Evolutionary conservation across 2,888 invertebrate genomes (phyloP), one percentile per base, ranked within the genome.

Genomic region (Ischnus inquisitorius): DNA sequence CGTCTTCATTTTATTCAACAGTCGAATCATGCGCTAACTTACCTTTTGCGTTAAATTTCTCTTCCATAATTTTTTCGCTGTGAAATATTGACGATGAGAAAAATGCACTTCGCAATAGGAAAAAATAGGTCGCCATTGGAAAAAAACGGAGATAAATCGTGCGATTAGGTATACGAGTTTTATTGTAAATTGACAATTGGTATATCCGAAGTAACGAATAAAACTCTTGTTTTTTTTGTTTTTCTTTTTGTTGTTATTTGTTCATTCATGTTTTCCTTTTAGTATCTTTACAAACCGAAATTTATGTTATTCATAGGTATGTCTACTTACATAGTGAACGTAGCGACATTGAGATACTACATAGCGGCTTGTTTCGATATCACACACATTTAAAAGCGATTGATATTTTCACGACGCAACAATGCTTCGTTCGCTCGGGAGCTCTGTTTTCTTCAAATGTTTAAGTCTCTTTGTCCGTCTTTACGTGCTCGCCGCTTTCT

Each of bases 381-480:
- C 84, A 87, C 86, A 89, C 86, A 90, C 89, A 89, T 90, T n/a
- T 87, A 87, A 90, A 90, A 90, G 90, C 88, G 87, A 87, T 83
- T 87, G 72, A 77, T 79, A 69, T 79, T 74, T 82, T 68, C 78
- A 62, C 68, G 79, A 71, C 62, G 83, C 69, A 48, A 69, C 46
- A 51, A 51, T 68, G 62, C 54, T 34, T 34, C 71, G 22, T 62
- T 71, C 71, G 28, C 51, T 51, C 69, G 10, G 54, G 46, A n/a
- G 8, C 1, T 46, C 76, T 67, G 22, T 2, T 68, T 41, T 19
- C 65, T 43, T 74, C 62, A 62, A n/a, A n/a, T 46, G 46, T 65
- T 54, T 16, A 48, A 16, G 65, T 75, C 43, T 60, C 1, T 16
- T 57, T 48, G 14, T 68, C n/a, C 4, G 12, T 72, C 72, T 72